These are phyloP conservation scores for Leucopsar rothschildi DNA, from an alignment of 2,113 vertebrate species.

Conservation along the genomic window DNA sequence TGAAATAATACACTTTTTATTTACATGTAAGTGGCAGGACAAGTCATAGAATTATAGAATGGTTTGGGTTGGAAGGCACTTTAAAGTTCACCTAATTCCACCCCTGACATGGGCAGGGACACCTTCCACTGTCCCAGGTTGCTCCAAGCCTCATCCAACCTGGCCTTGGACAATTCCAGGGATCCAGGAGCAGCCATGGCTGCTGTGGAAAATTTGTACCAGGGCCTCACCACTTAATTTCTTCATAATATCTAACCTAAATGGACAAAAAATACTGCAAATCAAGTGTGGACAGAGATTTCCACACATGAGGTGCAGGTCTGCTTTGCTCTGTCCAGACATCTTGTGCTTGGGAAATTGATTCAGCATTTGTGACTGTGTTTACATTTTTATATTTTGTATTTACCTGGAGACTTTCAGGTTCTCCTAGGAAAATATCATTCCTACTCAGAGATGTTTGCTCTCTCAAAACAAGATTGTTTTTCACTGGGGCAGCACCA, in stretches of 20 bases:
- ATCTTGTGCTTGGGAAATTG: not conserved
- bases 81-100: not conserved
- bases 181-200: not conserved
- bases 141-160: fast-evolving
- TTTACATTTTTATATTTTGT: not conserved
- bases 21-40: not conserved
- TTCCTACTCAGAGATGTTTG: fast-evolving
- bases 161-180: not conserved
- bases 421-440: not conserved
- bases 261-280: not conserved
- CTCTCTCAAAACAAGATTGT: not conserved
- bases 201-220: not conserved
- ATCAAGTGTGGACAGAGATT: not conserved
- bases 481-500: not conserved
- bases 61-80: not conserved
- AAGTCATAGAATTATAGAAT: not conserved
- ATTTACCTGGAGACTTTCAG: not conserved
- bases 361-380: not conserved
- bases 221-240: not conserved
- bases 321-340: not conserved
- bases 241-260: not conserved
- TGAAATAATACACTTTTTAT: not conserved
- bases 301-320: not conserved
- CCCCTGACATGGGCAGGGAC: not conserved
- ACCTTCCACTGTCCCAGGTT: fast-evolving